Base-by-base conservation (phyloP, 2,797 vertebrate species). In the Sylvia borin region DNA sequence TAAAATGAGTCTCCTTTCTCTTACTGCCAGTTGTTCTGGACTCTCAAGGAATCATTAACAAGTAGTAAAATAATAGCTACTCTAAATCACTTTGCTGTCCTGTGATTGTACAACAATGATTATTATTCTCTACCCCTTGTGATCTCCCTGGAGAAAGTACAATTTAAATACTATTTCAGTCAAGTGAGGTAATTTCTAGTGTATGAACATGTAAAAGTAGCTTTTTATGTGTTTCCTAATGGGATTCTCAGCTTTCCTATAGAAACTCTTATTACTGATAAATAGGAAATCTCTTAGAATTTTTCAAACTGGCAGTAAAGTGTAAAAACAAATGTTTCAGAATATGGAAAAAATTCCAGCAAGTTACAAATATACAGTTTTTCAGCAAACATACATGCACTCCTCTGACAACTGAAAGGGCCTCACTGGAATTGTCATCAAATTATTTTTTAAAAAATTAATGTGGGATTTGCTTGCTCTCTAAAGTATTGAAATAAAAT, bases 11-110 rank as follows among this genome's bases (percentile, higher is more conserved):
- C 16, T 64, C 45, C 45, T 73, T 70, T 61, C 74, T 92, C 13
- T 77, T 62, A n/a, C 19, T 87, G 54, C 26, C 55, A 27, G 17
- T 47, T 84, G 55, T 84, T 92, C 81, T 79, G 77, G 45, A 57
- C 72, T 91, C 64, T 16, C 62, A 54, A 82, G 53, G 65, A 96
- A 91, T 87, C 87, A 58, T 95, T 94, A 92, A 95, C 84, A 65
- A 74, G 57, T 43, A 55, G 84, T 83, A 92, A 91, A 92, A 74
- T 91, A 87, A 94, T 87, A 91, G 53, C 64, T 38, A 62, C 64
- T 68, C 66, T 70, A 86, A 88, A 92, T 95, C 73, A 51, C 31
- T 74, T 70, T 53, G 25, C 48, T 92, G 55, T 76, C 55, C 58
- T 79, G 19, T 85, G 85, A 57, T 61, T 40, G 65, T 87, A 82